phyloP scores from a whole-genome alignment of 2,113 vertebrate species.

The Carassius carassius region DNA sequence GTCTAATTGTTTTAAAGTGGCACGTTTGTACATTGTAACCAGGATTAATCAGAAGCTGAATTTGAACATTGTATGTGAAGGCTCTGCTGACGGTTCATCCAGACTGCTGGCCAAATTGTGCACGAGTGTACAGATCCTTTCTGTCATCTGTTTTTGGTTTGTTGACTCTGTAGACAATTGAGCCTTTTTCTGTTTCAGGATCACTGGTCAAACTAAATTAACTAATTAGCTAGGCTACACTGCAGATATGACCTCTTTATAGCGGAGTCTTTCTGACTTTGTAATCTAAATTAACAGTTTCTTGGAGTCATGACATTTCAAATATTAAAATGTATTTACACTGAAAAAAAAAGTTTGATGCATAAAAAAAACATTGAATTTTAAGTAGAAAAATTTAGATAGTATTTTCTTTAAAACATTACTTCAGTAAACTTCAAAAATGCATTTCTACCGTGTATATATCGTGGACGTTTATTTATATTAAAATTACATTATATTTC shows the following conservation, averaged over 20 bases:
- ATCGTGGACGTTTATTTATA: no score
- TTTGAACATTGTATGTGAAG: background rate
- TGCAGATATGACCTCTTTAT: background rate
- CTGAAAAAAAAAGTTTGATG: no score
- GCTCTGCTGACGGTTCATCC: background rate
- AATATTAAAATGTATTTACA: background rate
- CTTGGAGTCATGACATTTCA: background rate
- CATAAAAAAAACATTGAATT: no score
- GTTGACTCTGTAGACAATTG: constrained; percentile 19
- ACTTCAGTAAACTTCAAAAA: no score
- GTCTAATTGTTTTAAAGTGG: background rate
- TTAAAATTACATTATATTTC: no score
- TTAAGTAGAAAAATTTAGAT: no score
- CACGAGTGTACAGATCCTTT: constrained; percentile 25
- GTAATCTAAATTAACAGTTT: background rate
- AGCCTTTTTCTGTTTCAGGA: constrained; percentile 23
- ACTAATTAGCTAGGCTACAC: background rate
- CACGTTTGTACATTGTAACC: background rate
- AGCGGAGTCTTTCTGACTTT: background rate
- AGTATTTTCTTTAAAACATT: no score
- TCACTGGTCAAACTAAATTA: constrained; percentile 12
- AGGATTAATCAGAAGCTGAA: background rate
- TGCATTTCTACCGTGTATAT: no score
- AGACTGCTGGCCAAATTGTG: background rate
- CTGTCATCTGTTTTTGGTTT: background rate